Evolutionary conservation across 2,113 vertebrate genomes (phyloP), one percentile per base, ranked within the genome.

Genomic region (Corythornis vintsioides): DNA sequence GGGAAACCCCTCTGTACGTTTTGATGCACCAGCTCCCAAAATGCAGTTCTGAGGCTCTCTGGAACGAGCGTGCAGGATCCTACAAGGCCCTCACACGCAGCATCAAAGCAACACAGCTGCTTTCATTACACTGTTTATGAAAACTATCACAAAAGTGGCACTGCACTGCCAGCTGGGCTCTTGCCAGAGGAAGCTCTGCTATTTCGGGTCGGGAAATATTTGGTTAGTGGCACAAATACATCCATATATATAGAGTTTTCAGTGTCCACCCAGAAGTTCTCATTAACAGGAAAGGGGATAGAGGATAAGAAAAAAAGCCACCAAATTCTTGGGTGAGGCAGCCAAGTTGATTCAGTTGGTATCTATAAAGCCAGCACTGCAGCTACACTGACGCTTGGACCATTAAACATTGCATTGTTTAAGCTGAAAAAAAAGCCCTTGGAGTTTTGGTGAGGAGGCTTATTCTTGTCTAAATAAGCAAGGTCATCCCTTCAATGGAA

Each of bases 131-230:
- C 74, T 89, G 67, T 48, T 90, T 71, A 80, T 31, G 61, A 93
- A 94, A 94, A 93, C 55, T 20, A 56, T 83, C 82, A 55, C 59
- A 86, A 35, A 91, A 92, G 69, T 61, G 61, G 48, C 70, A 48
- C 1, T 25, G 42, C 26, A 20, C 17, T 77, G 82, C 78, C 89
- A 93, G 67, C 64, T 91, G 84, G 73, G 47, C 56, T 91, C 89
- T 28, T 86, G 87, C 78, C 95, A 94, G 86, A 90, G 78, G 89
- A 95, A 86, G 84, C 38, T 81, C 77, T 70, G 66, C 66, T 90
- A 53, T 86, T 88, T 64, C 53, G 69, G 43, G 71, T 55, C 10
- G 28, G 92, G 66, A 79, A 92, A 72, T 73, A 69, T 10, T 80
- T 74, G 55, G 59, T 80, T 85, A 64, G 56, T 70, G 60, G 81